Percentiles rank a stretch among this genome's conserved stretches.
phyloP scores from a whole-genome alignment of 2,113 vertebrate genomes.

The Oncorhynchus masou region DNA sequence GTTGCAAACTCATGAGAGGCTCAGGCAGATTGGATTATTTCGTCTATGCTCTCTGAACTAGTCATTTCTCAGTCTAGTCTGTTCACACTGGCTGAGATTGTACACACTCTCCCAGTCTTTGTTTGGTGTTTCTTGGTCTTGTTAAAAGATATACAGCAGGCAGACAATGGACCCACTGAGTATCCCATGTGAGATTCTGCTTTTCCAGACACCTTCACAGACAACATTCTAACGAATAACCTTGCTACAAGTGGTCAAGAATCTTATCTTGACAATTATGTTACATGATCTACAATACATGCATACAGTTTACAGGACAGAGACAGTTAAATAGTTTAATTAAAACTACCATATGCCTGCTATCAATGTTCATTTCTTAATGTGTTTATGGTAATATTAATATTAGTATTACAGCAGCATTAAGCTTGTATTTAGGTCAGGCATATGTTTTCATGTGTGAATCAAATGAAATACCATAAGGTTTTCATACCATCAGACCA shows the following conservation, averaged over 20 bases:
- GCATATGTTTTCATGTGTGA: neutral
- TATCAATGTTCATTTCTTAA: neutral
- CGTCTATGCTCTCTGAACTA: neutral
- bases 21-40: slow-evolving; percentile 17
- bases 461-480: slow-evolving; percentile 10
- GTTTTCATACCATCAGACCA: slow-evolving; percentile 6
- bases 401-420: neutral
- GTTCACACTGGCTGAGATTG: neutral
- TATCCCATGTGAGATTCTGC: neutral
- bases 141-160: neutral
- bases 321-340: no score
- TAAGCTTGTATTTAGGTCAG: neutral
- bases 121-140: neutral
- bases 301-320: no score
- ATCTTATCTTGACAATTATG: no score
- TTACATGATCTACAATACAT: no score
- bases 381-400: neutral
- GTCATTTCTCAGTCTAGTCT: neutral
- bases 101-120: neutral
- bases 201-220: neutral
- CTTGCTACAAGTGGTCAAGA: no score
- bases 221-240: no score
- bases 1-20: slow-evolving; percentile 38
- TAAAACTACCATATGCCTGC: no score
- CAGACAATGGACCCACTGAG: neutral